Conservation (phyloP, 2,113 vertebrate species). For the Enhydra lutris region DNA sequence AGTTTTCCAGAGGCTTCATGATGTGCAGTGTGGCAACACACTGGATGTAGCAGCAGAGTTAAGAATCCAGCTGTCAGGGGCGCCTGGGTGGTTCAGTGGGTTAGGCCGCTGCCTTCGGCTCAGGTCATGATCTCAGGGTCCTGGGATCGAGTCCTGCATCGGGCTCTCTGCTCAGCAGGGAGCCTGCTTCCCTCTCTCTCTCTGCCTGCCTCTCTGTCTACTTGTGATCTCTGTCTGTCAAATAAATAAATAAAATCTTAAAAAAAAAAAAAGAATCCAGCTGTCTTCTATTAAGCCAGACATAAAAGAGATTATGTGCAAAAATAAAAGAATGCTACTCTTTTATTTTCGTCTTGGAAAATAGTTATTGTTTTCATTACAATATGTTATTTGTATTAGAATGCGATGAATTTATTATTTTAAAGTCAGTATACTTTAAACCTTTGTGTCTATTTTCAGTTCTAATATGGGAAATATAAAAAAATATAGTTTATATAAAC, state of each 20-base stretch:
- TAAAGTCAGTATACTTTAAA: conserved; percentile 18
- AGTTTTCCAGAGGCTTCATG: not conserved
- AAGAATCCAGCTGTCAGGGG: conserved; percentile 30
- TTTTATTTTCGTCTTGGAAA: conserved; percentile 42
- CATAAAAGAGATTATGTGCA: conserved; percentile 22
- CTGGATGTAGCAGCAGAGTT: not conserved
- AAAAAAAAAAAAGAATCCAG: conserved; percentile 16
- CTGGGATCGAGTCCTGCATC: no score
- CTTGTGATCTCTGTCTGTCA: no score
- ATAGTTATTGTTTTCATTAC: conserved; percentile 1
- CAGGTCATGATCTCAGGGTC: no score
- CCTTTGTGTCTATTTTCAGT: not conserved
- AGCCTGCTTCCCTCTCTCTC: no score
- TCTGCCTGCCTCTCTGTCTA: no score
- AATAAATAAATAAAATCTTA: no score
- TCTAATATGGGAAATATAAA: not conserved
- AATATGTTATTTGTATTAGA: conserved; percentile 37
- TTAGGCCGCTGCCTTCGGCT: no score
- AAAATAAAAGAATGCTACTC: not conserved
- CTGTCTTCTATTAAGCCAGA: conserved; percentile 49
- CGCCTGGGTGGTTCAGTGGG: no score
- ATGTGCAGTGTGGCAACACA: not conserved
- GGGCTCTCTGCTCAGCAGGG: no score
- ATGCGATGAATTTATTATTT: not conserved
- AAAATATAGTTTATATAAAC: not conserved